phyloP scores from a whole-genome alignment of 2,888 invertebrate species.

The Blastobasis adustella region DNA sequence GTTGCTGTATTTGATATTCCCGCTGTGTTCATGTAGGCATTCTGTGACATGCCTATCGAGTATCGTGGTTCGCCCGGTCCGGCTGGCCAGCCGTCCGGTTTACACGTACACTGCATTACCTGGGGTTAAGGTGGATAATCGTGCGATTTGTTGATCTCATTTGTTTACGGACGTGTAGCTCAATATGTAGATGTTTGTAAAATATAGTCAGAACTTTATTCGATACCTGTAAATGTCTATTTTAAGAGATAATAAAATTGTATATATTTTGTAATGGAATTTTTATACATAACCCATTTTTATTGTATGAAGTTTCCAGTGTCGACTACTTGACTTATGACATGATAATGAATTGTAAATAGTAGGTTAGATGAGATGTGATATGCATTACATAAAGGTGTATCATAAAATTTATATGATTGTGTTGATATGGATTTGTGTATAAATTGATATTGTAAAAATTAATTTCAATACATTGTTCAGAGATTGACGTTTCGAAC shows the following conservation, averaged over 20 bases:
- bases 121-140: constrained; percentile 27
- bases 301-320: constrained; percentile 54
- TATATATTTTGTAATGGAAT: constrained; percentile 66
- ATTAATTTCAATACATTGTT: constrained; percentile 66
- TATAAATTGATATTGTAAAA: constrained; percentile 70
- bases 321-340: constrained; percentile 43
- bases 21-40: constrained; percentile 46
- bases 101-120: constrained; percentile 29
- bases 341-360: constrained; percentile 52
- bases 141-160: constrained; percentile 71
- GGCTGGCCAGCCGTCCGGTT: constrained; percentile 31
- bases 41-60: constrained; percentile 43
- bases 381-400: constrained; percentile 61
- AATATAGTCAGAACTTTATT: constrained; percentile 48
- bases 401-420: constrained; percentile 68
- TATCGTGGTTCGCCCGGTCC: constrained; percentile 22
- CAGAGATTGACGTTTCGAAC: constrained; percentile 66
- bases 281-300: constrained; percentile 61
- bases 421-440: constrained; percentile 66
- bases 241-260: constrained; percentile 59
- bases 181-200: constrained; percentile 63
- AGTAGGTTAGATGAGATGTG: constrained; percentile 57
- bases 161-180: constrained; percentile 67
- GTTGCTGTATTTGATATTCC: constrained; percentile 25
- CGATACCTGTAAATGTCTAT: constrained; percentile 54